Base-by-base conservation (phyloP, 2,888 invertebrate genomes). In the Euzophera pinguis region DNA sequence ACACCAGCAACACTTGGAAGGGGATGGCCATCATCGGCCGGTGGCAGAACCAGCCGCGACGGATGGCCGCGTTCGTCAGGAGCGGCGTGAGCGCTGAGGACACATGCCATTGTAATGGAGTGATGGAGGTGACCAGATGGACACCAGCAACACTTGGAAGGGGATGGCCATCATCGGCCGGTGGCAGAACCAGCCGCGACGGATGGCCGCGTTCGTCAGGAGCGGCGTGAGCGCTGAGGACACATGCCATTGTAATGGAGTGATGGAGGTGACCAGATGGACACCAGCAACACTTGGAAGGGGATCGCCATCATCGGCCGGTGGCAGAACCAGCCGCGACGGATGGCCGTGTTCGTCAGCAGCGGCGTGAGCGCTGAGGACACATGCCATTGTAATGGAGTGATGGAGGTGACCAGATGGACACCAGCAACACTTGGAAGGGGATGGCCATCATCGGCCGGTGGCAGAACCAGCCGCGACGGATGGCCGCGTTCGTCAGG, bases 81-180 rank as follows among this genome's bases (percentile, higher is more conserved):
- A 96, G 59, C 0, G 97, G 97, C 0, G 95, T 94, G 16, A 94
- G 54, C 0, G 94, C 95, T 95, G 84, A 1, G 82, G 62, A 52
- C 7, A 43, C 42, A 17, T 56, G 9, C 13, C 34, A 6, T n/a
- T 52, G 14, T 39, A 34, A 34, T 34, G 99, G 99, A 4, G 99
- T 99, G 6, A 99, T 97, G 83, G 99, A 96, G 0, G 96, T 94
- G 34, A 99, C 92, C 95, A 93, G 2, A 94, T 59, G 0, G 93
- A 94, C 38, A 94, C 90, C 57, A 94, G 79, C 1, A 91, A 92
- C 22, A 97, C 91, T 83, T 98, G 97, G 78, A 90, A 85, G 7
- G 89, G 88, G 1, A 84, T 53, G 58, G 79, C 80, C 14, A 65
- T 69, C 57, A 62, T 34, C 6, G 86, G 84, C 27, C 55, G 59